Base-by-base conservation (phyloP, 2,888 invertebrate species). In the Leucoptera coffeella region DNA sequence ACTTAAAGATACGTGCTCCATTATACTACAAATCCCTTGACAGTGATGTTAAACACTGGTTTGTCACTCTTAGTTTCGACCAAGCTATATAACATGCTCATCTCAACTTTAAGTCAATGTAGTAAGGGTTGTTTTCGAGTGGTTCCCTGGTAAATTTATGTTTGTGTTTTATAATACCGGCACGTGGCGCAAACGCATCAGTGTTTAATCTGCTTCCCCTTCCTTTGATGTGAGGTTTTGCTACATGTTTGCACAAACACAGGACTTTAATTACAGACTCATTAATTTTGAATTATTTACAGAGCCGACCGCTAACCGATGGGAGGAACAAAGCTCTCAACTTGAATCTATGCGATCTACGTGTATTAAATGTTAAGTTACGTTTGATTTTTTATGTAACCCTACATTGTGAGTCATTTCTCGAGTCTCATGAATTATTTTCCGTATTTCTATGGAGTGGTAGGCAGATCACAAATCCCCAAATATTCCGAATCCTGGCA, bases 251-350 rank as follows among this genome's bases (percentile, higher is more conserved):
- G 56, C 57, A 48, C 57, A 64, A 64, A 60, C 56, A 47, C 45
- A 48, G 43, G 43, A 46, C 47, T 61, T 62, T 61, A 60, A 65
- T 67, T 61, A 65, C 56, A 48, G 48, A 46, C 54, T 60, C 61
- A 65, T 65, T 62, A 62, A 60, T 61, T 55, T 64, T 59, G 53
- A 58, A 64, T 58, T 62, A 61, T 62, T 61, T 61, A 51, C 56
- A 42, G 44, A 38, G 33, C 12, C 9, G 26, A 14, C 8, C 23
- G 12, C 9, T 9, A 23, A 14, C 14, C 12, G 14, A n/a, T n/a
- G n/a, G n/a, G n/a, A n/a, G n/a, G n/a, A n/a, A n/a, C n/a, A n/a
- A n/a, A n/a, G n/a, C n/a, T n/a, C n/a, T n/a, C n/a, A n/a, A n/a
- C n/a, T n/a, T n/a, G n/a, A n/a, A n/a, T n/a, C n/a, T n/a, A n/a